Conservation (phyloP, 2,888 invertebrate genomes). For the Volucella zonaria region DNA sequence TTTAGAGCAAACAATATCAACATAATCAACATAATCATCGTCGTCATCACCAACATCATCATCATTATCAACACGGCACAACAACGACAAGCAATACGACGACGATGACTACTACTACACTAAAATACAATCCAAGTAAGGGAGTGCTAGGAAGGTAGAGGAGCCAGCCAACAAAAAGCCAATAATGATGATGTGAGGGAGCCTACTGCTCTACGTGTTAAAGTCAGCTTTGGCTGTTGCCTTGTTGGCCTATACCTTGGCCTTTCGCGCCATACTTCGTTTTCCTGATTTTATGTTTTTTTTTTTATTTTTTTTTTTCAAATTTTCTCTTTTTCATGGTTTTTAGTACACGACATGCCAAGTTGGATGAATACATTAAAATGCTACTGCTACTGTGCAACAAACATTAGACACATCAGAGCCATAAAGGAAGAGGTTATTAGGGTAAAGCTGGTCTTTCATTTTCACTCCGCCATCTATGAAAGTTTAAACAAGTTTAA, state of each 20-base stretch:
- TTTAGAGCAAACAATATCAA: conserved; percentile 71
- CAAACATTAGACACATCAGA: conserved; percentile 21
- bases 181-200: conserved; percentile 49
- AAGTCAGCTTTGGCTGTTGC: background rate
- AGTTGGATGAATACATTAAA: conserved; percentile 69
- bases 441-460: conserved; percentile 69
- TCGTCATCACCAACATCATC: background rate
- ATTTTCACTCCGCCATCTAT: conserved; percentile 44
- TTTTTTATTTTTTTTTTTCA: conserved; percentile 24
- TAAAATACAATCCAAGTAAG: background rate
- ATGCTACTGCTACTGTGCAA: conserved; percentile 36
- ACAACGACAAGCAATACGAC: background rate
- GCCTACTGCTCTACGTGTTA: conserved; percentile 51
- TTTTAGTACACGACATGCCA: conserved; percentile 34
- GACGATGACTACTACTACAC: background rate
- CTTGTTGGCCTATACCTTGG: conserved; percentile 72
- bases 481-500: conserved; percentile 65
- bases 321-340: conserved; percentile 22
- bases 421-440: conserved; percentile 58
- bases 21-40: conserved; percentile 60
- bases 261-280: conserved; percentile 59
- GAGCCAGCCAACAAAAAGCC: conserved; percentile 15
- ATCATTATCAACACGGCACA: conserved; percentile 4
- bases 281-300: conserved; percentile 4
- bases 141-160: conserved; percentile 24